Percentiles rank a stretch among this genome's conserved stretches.
Conservation (phyloP, 2,113 vertebrate species). For the Etheostoma cragini region DNA sequence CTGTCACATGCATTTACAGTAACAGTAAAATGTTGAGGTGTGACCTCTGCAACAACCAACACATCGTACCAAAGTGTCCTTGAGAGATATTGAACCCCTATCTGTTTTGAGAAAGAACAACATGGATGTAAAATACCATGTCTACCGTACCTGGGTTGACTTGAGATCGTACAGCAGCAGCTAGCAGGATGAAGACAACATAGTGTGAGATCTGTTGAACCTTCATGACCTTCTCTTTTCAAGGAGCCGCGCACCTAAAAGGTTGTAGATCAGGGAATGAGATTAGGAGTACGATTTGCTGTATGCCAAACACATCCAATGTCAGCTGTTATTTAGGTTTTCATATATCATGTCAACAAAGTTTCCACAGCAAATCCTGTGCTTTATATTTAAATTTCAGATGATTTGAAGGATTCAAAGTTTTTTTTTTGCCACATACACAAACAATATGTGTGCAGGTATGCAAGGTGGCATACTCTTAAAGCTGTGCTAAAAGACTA, state of each 20-base stretch:
- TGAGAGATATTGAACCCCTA: background rate
- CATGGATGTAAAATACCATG: background rate
- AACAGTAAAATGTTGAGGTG: background rate
- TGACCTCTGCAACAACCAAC: background rate
- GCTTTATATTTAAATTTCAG: background rate
- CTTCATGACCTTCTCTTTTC: constrained; percentile 53
- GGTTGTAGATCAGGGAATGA: background rate
- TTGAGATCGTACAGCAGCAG: constrained; percentile 59
- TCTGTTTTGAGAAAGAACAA: background rate
- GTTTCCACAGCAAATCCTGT: background rate
- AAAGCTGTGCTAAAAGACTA: background rate
- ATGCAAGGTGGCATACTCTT: background rate
- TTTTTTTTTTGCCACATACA: background rate
- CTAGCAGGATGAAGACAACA: constrained; percentile 60
- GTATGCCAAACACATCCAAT: background rate
- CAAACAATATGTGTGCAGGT: background rate
- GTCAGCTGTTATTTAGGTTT: background rate
- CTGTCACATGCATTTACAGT: background rate
- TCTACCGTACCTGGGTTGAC: constrained; percentile 79
- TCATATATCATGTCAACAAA: background rate
- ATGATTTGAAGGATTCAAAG: background rate
- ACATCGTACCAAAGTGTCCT: background rate
- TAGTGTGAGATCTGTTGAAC: constrained; percentile 41
- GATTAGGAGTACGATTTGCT: background rate
- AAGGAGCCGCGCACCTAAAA: constrained; percentile 36